phyloP scores from a whole-genome alignment of 92 coral and sea anemone species.

The Blastomussa wellsi region DNA sequence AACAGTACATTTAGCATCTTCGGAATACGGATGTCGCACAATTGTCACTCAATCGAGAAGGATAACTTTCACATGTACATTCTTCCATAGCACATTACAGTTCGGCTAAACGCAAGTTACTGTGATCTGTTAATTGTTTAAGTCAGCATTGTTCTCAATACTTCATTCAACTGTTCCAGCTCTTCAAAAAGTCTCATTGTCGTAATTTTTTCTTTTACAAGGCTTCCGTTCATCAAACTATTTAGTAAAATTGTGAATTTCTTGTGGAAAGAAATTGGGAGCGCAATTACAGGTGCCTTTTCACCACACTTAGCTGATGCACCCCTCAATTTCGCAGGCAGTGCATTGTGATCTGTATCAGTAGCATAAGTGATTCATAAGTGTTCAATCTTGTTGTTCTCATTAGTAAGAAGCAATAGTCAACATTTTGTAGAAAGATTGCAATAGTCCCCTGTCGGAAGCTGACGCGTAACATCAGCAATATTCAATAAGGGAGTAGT shows the following conservation, averaged over 20 bases:
- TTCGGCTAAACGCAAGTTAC: not conserved
- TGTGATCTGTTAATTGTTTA: not conserved
- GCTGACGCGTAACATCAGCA: not conserved
- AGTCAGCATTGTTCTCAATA: no score
- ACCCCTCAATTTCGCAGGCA: no score
- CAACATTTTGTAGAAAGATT: not conserved
- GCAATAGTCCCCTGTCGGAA: not conserved
- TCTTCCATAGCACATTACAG: not conserved
- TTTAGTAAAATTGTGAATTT: not conserved
- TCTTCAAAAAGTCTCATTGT: not conserved
- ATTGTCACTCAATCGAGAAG: not conserved
- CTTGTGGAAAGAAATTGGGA: not conserved
- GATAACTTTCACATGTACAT: not conserved
- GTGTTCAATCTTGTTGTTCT: no score
- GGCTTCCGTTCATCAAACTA: not conserved
- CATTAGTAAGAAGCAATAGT: not conserved
- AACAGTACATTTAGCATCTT: not conserved
- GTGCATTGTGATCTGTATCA: no score
- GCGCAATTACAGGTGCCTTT: not conserved
- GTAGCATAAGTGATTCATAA: not conserved
- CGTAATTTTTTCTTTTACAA: not conserved
- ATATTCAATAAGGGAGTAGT: not conserved
- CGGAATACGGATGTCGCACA: not conserved
- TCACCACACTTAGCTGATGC: not conserved
- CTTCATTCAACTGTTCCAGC: not conserved